phyloP scores from a whole-genome alignment of 2,113 vertebrate species.

The Vicugna pacos region DNA sequence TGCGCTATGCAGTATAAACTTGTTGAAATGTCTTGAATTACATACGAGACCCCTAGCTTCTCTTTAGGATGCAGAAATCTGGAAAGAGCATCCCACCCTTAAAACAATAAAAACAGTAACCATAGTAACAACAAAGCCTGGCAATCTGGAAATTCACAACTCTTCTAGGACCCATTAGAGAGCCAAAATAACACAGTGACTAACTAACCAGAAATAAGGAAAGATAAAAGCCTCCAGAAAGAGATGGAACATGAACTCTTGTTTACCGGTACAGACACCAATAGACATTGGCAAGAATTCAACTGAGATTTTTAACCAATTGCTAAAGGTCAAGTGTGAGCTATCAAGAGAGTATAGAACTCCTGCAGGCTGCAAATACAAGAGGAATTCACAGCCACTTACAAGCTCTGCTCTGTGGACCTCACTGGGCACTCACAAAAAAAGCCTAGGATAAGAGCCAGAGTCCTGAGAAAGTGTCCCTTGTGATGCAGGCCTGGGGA shows the following conservation, averaged over 20 bases:
- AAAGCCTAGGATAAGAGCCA: background rate
- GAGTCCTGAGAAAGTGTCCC: background rate
- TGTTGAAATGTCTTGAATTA: background rate
- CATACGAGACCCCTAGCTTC: background rate
- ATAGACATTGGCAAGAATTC: background rate
- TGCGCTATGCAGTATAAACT: too few species aligned
- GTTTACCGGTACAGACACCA: background rate
- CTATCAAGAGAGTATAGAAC: background rate
- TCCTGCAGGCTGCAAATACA: background rate
- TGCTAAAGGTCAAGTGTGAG: background rate
- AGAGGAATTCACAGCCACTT: slow-evolving; percentile 1
- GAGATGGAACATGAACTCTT: background rate
- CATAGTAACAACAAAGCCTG: background rate
- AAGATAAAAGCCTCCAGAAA: background rate
- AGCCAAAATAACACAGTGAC: background rate
- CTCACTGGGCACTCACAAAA: background rate
- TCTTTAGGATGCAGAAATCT: background rate
- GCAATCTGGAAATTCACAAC: background rate
- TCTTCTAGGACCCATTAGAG: background rate
- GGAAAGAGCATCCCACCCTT: background rate
- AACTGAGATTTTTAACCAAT: background rate
- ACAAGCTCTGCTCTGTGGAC: background rate
- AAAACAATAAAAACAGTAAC: background rate
- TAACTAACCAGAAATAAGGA: background rate
- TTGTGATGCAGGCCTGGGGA: background rate